These are phyloP conservation scores for Microchrysa polita DNA, from an alignment of 2,888 invertebrate genomes.

Conservation along the genomic window DNA sequence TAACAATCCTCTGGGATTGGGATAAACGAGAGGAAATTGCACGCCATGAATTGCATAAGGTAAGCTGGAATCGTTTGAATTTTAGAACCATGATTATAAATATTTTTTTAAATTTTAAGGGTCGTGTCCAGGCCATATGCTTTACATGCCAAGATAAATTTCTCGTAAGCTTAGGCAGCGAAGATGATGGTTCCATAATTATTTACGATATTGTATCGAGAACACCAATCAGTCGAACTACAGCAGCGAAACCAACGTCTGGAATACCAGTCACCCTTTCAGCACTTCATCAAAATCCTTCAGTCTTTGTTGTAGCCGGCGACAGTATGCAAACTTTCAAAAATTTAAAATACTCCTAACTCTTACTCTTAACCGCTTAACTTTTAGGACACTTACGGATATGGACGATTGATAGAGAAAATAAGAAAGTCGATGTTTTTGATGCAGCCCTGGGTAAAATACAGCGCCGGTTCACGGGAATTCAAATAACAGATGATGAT, in stretches of 20 bases:
- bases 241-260: slow-evolving; percentile 73
- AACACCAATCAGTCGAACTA: slow-evolving; percentile 71
- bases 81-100: neutral
- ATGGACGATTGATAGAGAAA: slow-evolving; percentile 78
- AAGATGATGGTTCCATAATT: slow-evolving; percentile 88
- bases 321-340: slow-evolving; percentile 66
- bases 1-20: slow-evolving; percentile 89
- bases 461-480: slow-evolving; percentile 78
- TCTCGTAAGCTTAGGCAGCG: slow-evolving; percentile 86
- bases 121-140: slow-evolving; percentile 84
- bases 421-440: slow-evolving; percentile 74
- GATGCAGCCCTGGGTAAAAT: slow-evolving; percentile 83
- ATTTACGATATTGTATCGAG: slow-evolving; percentile 79
- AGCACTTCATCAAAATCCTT: slow-evolving; percentile 68
- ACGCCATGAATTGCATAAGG: slow-evolving; percentile 86
- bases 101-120: slow-evolving; percentile 60
- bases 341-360: neutral
- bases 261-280: slow-evolving; percentile 74
- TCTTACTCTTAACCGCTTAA: slow-evolving; percentile 32
- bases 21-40: slow-evolving; percentile 70
- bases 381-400: slow-evolving; percentile 72
- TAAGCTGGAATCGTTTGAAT: slow-evolving; percentile 53
- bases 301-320: slow-evolving; percentile 79
- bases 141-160: slow-evolving; percentile 85
- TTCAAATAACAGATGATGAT: slow-evolving; percentile 76